Conservation (phyloP, 2,797 vertebrate species). For the Anabacerthia variegaticeps region DNA sequence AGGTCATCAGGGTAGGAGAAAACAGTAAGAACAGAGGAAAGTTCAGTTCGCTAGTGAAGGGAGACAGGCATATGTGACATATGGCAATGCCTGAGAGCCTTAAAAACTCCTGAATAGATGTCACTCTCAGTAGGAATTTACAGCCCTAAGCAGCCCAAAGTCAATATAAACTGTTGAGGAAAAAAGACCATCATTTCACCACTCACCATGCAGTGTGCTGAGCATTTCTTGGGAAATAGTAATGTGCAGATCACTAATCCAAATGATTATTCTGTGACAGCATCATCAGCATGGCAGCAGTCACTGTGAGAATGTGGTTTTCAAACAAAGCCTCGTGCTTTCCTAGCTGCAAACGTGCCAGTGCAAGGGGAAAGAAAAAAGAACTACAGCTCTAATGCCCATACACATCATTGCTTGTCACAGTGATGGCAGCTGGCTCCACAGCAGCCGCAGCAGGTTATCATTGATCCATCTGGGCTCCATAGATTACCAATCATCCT, state of each 20-base stretch:
- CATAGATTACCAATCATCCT: neutral
- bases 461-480: neutral
- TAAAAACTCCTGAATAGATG: neutral
- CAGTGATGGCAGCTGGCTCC: neutral
- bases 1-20: neutral
- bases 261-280: neutral
- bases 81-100: neutral
- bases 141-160: neutral
- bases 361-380: neutral
- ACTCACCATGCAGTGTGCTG: neutral
- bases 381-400: neutral
- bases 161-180: neutral
- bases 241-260: neutral
- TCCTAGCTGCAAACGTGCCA: neutral
- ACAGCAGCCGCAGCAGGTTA: neutral
- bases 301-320: neutral
- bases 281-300: fast-evolving
- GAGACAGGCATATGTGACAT: neutral
- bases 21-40: neutral
- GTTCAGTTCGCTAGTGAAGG: neutral
- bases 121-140: neutral
- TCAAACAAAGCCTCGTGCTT: neutral
- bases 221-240: neutral
- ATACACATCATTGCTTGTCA: fast-evolving
- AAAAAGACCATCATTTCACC: neutral